phyloP scores from a whole-genome alignment of 2,888 invertebrate species.

The Trachelus troglodyta region DNA sequence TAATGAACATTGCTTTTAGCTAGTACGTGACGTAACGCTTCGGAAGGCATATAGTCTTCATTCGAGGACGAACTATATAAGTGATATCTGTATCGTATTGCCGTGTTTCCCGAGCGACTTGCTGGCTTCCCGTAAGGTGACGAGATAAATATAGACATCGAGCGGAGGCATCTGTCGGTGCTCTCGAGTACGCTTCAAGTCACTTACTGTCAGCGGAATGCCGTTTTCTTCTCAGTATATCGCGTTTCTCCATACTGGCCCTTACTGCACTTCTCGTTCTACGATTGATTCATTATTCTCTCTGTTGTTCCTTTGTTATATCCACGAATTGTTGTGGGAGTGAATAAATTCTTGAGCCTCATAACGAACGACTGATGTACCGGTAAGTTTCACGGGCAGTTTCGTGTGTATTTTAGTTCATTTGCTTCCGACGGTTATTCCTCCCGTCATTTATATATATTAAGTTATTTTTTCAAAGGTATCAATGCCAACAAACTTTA shows the following conservation, averaged over 20 bases:
- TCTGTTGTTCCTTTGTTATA: no score
- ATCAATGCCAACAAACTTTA: no score
- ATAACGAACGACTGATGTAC: no score
- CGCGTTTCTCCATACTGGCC: background rate
- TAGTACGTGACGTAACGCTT: background rate
- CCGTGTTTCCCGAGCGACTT: conserved; percentile 4
- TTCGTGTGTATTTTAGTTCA: no score
- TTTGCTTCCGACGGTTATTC: no score
- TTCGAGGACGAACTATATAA: background rate
- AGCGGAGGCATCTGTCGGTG: conserved; percentile 2
- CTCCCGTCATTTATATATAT: no score
- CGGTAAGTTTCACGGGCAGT: no score
- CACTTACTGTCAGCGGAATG: conserved; percentile 3
- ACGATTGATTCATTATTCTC: no score
- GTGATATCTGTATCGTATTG: background rate
- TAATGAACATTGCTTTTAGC: background rate
- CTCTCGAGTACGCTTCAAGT: background rate
- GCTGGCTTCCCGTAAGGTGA: conserved; percentile 6
- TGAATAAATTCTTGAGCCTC: no score
- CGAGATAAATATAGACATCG: conserved; percentile 7
- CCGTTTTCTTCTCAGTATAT: background rate
- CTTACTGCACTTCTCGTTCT: no score
- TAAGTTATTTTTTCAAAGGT: no score
- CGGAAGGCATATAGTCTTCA: background rate
- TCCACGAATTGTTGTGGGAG: no score